A percentile compares a stretch with the other conserved stretches of the same genome.
phyloP scores from a whole-genome alignment of 2,797 vertebrate genomes.

The Karalla daura region DNA sequence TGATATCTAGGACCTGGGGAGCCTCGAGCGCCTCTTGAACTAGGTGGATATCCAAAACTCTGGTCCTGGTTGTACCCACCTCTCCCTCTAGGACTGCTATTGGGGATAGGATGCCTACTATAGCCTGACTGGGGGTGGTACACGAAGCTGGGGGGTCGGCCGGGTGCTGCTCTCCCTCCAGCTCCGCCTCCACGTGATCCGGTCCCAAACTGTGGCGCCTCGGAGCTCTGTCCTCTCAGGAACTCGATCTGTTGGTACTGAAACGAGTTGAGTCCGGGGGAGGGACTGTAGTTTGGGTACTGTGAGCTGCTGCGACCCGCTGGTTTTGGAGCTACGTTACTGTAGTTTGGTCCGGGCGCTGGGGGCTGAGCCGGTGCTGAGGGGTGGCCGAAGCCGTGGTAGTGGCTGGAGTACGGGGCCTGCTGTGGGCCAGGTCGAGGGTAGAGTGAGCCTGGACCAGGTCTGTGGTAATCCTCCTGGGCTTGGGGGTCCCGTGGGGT shows the following conservation, averaged over 20 bases:
- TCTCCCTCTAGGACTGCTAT: constrained; percentile 52
- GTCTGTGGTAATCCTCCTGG: constrained; percentile 34
- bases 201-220: constrained; percentile 73
- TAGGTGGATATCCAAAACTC: constrained; percentile 23
- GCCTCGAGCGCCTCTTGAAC: constrained; percentile 25
- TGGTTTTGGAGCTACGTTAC: constrained; percentile 21
- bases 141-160: constrained; percentile 2
- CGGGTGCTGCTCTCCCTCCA: background rate
- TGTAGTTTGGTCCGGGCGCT: constrained; percentile 29
- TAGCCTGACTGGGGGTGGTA: constrained; percentile 55
- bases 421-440: constrained; percentile 53
- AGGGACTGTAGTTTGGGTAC: constrained; percentile 18
- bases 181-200: constrained; percentile 5
- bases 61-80: constrained; percentile 55
- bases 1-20: constrained; percentile 20
- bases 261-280: constrained; percentile 64
- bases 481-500: constrained; percentile 28
- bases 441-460: constrained; percentile 41
- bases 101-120: constrained; percentile 52
- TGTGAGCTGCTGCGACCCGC: constrained; percentile 39
- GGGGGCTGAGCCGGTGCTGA: constrained; percentile 36
- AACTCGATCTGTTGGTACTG: constrained; percentile 81
- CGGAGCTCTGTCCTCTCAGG: constrained; percentile 73
- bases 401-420: constrained; percentile 45
- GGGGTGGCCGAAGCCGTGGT: constrained; percentile 31